Evolutionary conservation across 2,888 invertebrate species (phyloP), one percentile per base, ranked within the genome.

Genomic region (Galerucella pusilla): DNA sequence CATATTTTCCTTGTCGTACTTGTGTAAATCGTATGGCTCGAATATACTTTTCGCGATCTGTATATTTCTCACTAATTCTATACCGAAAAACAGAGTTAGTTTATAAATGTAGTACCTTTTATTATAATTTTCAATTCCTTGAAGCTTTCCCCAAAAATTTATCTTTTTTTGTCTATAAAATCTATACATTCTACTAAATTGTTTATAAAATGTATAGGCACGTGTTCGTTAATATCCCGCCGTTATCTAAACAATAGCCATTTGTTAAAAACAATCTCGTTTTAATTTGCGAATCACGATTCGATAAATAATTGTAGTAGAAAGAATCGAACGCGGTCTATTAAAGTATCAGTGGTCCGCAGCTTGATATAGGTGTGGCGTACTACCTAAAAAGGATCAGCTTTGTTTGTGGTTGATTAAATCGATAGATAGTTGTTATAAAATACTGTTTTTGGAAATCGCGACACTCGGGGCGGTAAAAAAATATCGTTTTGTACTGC

Each of bases 381-480:
- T n/a, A 45, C 54, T 5, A 54, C 25, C 35, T 25, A 57, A 57
- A 68, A n/a, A 25, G 52, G 68, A 68, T 68, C 42, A 68, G 68
- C 14, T 68, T 68, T 42, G 68, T 59, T 68, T 28, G 20, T 20
- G 2, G 28, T 16, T 59, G 57, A 68, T 57, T 46, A 46, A 46
- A 46, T 65, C 42, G 64, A 46, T 46, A 65, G 11, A 42, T 63
- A 42, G 42, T 54, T 45, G 35, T 67, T 52, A 25, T 67, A 10
- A 54, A 52, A 67, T 25, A 28, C 35, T 67, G 6, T 54, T 67
- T 52, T 57, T 68, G 57, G 35, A 54, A 57, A 57, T 9, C 10
- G 4, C 2, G n/a, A 42, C 2, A 67, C 49, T 28, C 14, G 42
- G 9, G 64, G 64, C 64, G 20, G n/a, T 65, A 65, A 9, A 65